Percentiles rank a stretch among this genome's conserved stretches.
phyloP scores from a whole-genome alignment of 64 coral and sea anemone genomes.

The Montipora sp. region DNA sequence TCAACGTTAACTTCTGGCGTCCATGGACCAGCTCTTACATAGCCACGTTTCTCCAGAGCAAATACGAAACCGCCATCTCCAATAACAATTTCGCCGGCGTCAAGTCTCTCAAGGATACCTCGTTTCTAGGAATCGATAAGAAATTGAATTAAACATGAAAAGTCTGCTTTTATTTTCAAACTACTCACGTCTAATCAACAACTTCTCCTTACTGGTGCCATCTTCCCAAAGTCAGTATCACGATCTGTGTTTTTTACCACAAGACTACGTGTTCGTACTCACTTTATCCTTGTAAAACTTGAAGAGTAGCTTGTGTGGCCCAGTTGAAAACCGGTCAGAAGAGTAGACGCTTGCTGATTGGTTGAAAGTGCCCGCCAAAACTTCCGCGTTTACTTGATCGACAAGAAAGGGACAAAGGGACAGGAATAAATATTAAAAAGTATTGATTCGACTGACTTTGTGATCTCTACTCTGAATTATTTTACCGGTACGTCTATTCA shows the following conservation, averaged over 20 bases:
- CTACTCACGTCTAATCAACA: neutral
- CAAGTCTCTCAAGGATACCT: slow-evolving; percentile 61
- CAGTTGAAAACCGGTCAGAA: slow-evolving; percentile 17
- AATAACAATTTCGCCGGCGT: slow-evolving; percentile 63
- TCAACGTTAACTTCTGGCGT: slow-evolving; percentile 64
- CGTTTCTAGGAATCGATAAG: slow-evolving; percentile 36
- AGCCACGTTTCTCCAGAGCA: slow-evolving; percentile 67
- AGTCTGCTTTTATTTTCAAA: neutral
- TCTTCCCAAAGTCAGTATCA: neutral
- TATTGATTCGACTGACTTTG: too few relatives aligned
- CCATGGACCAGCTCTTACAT: slow-evolving; percentile 66
- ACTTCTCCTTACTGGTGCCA: slow-evolving; percentile 27
- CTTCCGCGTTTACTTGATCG: neutral
- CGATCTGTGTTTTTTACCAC: too few relatives aligned
- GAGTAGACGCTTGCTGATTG: neutral
- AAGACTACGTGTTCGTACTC: neutral
- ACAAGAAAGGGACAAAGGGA: neutral
- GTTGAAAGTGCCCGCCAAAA: slow-evolving; percentile 29
- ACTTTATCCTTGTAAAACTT: neutral
- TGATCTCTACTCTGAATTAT: too few relatives aligned
- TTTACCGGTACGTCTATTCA: too few relatives aligned
- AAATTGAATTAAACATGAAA: neutral
- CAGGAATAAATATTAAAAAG: too few relatives aligned
- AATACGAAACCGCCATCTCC: slow-evolving; percentile 75
- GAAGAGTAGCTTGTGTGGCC: neutral